These are phyloP conservation scores for Araneus ventricosus DNA, from an alignment of 1,140 invertebrate genomes.

Conservation along the genomic window DNA sequence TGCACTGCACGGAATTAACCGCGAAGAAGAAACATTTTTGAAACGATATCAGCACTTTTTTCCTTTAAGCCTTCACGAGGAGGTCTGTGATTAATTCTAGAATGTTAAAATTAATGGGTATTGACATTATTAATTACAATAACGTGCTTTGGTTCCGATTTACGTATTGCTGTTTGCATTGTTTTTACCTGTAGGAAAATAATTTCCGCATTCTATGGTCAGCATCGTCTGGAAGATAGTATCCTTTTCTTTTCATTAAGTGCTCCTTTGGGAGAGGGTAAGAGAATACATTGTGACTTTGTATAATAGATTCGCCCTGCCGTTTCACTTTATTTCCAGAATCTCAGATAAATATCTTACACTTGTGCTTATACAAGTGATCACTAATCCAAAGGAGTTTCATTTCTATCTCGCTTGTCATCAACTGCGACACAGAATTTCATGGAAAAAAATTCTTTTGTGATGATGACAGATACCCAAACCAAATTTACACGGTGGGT, in stretches of 20 bases:
- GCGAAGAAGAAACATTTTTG: too few species aligned
- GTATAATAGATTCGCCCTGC: not conserved
- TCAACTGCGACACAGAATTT: too few species aligned
- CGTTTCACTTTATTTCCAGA: not conserved
- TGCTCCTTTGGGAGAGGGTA: not conserved
- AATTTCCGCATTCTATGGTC: not conserved
- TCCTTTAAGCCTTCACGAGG: too few species aligned
- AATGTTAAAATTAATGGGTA: too few species aligned
- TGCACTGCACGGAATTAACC: too few species aligned
- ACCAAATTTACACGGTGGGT: not conserved
- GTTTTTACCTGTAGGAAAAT: not conserved
- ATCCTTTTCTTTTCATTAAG: not conserved
- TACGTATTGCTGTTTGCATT: too few species aligned
- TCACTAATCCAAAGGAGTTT: not conserved
- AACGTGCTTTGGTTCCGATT: too few species aligned
- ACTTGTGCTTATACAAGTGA: slow-evolving; percentile 79
- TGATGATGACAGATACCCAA: slow-evolving; percentile 81
- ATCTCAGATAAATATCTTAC: not conserved
- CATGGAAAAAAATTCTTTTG: not conserved
- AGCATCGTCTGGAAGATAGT: not conserved
- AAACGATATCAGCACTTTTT: too few species aligned
- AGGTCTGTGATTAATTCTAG: too few species aligned
- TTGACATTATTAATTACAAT: too few species aligned
- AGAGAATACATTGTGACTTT: not conserved
- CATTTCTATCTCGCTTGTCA: not conserved